phyloP scores from a whole-genome alignment of 2,113 vertebrate species.

The Mesembrinibis cayennensis region DNA sequence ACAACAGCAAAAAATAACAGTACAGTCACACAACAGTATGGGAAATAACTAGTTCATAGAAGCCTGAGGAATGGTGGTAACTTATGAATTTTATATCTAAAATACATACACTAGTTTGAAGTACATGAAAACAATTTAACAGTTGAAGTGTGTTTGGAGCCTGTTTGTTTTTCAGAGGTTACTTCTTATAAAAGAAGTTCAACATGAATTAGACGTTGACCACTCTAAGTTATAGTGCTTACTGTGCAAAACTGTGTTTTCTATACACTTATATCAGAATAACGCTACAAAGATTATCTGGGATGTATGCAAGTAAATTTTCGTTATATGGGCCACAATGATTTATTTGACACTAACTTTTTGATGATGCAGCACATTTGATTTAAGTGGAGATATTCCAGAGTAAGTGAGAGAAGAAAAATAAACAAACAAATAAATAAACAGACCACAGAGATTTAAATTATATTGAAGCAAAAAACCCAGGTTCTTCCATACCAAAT shows the following conservation, averaged over 20 bases:
- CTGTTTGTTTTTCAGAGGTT: background rate
- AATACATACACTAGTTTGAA: background rate
- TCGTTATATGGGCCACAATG: background rate
- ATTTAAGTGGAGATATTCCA: background rate
- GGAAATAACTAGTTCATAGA: background rate
- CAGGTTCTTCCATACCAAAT: background rate
- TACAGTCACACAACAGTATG: background rate
- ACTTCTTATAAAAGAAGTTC: background rate
- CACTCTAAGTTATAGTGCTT: background rate
- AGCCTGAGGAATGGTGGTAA: background rate
- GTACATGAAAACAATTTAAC: background rate
- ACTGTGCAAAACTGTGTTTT: background rate
- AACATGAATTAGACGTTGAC: fast-evolving
- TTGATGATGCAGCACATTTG: background rate
- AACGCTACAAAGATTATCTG: background rate
- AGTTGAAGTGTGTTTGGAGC: background rate
- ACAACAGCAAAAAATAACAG: background rate
- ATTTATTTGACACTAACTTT: background rate
- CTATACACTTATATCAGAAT: background rate
- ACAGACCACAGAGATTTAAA: background rate
- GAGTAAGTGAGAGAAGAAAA: background rate
- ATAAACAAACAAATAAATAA: no score
- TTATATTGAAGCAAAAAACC: fast-evolving
- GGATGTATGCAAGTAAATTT: background rate
- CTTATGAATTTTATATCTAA: background rate